Percentiles rank a stretch among this genome's conserved stretches.
Evolutionary conservation across 2,888 invertebrate genomes (phyloP).

Genomic region (Unio pictorum): DNA sequence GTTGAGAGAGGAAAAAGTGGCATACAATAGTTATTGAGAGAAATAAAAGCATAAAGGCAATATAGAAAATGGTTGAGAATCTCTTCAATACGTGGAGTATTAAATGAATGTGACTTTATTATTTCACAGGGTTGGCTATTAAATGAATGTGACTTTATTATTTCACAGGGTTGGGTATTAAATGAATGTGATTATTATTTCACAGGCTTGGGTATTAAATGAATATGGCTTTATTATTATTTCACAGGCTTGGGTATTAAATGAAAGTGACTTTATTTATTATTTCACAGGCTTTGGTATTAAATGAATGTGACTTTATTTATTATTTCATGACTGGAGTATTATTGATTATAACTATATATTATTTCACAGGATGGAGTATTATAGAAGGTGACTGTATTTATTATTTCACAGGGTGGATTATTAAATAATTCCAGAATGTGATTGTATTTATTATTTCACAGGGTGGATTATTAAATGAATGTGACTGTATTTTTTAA

Average conservation of each 20-base stretch:
- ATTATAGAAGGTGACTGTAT: slow-evolving; percentile 18
- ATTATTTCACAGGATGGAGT: slow-evolving; percentile 54
- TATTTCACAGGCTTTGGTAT: slow-evolving; percentile 40
- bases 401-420: not conserved
- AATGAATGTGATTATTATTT: not conserved
- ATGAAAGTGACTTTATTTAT: not conserved
- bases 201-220: slow-evolving; percentile 59
- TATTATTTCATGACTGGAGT: no score
- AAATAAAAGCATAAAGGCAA: no score
- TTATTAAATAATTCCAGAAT: not conserved
- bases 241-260: not conserved
- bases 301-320: not conserved
- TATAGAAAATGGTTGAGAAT: no score
- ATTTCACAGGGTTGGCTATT: not conserved
- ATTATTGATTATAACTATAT: no score
- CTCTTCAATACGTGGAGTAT: no score
- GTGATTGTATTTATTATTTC: slow-evolving; percentile 2
- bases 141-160: not conserved
- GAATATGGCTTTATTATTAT: not conserved
- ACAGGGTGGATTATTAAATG: slow-evolving; percentile 58
- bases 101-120: not conserved
- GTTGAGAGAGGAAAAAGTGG: no score
- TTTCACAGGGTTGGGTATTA: no score
- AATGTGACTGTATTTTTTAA: not conserved
- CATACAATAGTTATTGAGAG: no score